phyloP scores from a whole-genome alignment of 1,140 invertebrate genomes.

The Polypedilum vanderplanki region DNA sequence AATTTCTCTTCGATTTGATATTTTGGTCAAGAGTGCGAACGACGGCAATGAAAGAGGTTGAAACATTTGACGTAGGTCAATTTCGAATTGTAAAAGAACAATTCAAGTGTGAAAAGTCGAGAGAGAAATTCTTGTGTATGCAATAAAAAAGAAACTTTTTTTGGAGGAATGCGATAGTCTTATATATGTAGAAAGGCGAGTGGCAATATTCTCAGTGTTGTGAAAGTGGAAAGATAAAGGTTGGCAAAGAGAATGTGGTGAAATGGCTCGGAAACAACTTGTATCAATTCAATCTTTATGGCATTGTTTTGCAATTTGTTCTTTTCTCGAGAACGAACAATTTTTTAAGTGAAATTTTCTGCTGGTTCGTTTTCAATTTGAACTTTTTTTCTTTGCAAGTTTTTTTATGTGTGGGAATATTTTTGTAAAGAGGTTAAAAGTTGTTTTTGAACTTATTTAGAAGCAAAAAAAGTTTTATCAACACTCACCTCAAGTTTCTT shows the following conservation, averaged over 20 bases:
- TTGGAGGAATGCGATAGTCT: background rate
- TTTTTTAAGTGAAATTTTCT: background rate
- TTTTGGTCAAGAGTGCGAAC: background rate
- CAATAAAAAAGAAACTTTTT: background rate
- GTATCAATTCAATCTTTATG: conserved; percentile 19
- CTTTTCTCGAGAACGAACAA: background rate
- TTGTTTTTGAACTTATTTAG: too few species aligned
- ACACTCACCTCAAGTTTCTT: too few species aligned
- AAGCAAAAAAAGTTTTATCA: too few species aligned
- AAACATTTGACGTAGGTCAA: conserved; percentile 17
- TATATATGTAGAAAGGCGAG: background rate
- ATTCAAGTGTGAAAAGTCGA: background rate
- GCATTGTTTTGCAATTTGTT: conserved; percentile 6
- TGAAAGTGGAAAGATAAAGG: background rate
- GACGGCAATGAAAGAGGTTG: background rate
- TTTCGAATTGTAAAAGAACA: background rate
- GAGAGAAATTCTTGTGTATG: background rate
- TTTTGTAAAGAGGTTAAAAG: too few species aligned
- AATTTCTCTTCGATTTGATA: background rate
- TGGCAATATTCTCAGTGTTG: background rate
- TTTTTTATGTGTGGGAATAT: too few species aligned
- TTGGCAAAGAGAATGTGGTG: background rate
- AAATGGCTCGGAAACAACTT: conserved; percentile 1
- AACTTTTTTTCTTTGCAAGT: background rate
- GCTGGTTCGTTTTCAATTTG: background rate